Evolutionary conservation across 2,797 vertebrate genomes (phyloP).

Genomic region (Enteromius unitaeniatus): DNA sequence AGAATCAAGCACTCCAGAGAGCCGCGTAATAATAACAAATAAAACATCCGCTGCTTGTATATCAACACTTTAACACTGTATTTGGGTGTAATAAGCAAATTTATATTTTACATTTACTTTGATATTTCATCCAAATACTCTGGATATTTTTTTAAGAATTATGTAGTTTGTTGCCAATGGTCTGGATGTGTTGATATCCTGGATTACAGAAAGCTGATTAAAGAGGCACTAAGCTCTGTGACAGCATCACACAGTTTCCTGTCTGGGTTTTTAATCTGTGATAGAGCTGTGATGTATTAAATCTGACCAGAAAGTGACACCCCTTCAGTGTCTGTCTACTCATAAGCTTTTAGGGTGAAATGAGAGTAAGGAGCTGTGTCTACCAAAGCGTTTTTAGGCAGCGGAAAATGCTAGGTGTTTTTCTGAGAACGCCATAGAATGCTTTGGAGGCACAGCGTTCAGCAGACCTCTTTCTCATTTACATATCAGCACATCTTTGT

Average conservation of each 20-base stretch:
- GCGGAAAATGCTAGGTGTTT: not conserved
- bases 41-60: not conserved
- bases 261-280: constrained; percentile 51
- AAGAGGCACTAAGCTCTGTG: constrained; percentile 57
- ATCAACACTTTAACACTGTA: not conserved
- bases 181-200: not conserved
- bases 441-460: not conserved
- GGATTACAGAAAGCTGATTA: not conserved
- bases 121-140: not conserved
- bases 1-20: too few species aligned
- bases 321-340: not conserved
- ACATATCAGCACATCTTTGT: constrained; percentile 3
- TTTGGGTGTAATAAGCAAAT: not conserved
- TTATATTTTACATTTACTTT: not conserved
- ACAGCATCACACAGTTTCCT: constrained; percentile 62
- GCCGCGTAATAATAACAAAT: not conserved
- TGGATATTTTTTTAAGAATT: not conserved
- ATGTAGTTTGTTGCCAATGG: not conserved
- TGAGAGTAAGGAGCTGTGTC: not conserved
- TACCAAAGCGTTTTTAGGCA: not conserved
- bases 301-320: constrained; percentile 13
- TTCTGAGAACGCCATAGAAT: not conserved
- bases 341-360: not conserved
- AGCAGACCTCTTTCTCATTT: not conserved
- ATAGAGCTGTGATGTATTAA: constrained; percentile 17